These are phyloP conservation scores for Prionchulus punctatus DNA, from an alignment of 2,888 invertebrate species.

Conservation along the genomic window DNA sequence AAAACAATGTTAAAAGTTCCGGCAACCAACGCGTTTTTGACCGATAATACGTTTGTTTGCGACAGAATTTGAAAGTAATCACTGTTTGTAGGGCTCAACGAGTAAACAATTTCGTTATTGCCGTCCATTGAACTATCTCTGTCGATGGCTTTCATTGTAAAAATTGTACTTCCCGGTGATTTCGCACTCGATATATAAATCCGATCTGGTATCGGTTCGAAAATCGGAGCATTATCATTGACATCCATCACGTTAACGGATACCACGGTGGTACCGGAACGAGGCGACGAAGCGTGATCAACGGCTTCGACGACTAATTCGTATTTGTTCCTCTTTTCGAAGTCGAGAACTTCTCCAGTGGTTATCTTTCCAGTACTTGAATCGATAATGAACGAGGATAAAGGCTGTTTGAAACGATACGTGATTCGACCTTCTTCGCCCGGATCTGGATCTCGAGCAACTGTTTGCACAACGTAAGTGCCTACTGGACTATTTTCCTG, in stretches of 20 bases:
- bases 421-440: not conserved
- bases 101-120: not conserved
- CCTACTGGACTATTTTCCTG: too few species aligned
- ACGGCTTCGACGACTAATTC: slow-evolving; percentile 66
- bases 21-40: not conserved
- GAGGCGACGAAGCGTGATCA: slow-evolving; percentile 51
- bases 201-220: slow-evolving; percentile 81
- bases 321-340: slow-evolving; percentile 61
- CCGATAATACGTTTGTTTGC: not conserved
- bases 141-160: not conserved
- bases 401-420: slow-evolving; percentile 14
- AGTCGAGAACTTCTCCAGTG: slow-evolving; percentile 79
- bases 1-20: not conserved
- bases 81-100: not conserved
- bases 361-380: slow-evolving; percentile 77
- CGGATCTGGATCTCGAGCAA: slow-evolving; percentile 39
- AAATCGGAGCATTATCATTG: slow-evolving; percentile 82
- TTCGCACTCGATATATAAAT: slow-evolving; percentile 50
- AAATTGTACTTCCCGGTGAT: not conserved
- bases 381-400: slow-evolving; percentile 74
- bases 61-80: not conserved
- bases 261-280: slow-evolving; percentile 36
- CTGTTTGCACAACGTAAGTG: slow-evolving; percentile 57
- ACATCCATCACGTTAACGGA: slow-evolving; percentile 71
- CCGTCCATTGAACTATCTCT: not conserved